Evolutionary conservation across 2,888 invertebrate genomes (phyloP).

Genomic region (Gortyna flavago): DNA sequence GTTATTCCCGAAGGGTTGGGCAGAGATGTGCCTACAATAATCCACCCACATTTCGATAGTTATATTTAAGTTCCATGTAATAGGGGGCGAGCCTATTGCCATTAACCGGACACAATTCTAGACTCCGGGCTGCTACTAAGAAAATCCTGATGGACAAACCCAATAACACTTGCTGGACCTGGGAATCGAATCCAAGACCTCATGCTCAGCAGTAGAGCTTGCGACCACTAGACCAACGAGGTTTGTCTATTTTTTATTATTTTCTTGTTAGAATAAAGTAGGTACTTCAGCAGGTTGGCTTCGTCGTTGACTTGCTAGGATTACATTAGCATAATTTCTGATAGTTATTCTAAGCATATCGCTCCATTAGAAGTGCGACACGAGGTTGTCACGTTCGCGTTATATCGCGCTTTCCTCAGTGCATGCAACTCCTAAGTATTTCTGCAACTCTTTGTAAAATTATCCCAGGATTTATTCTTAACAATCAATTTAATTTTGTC

Average conservation of each 20-base stretch:
- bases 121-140: neutral
- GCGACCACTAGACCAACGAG: neutral
- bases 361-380: neutral
- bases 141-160: neutral
- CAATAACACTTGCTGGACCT: too few relatives aligned
- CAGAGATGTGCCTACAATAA: neutral
- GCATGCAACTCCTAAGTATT: conserved; percentile 13
- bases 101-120: neutral
- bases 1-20: neutral
- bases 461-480: conserved; percentile 1
- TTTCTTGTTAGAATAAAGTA: neutral
- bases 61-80: neutral
- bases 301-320: neutral
- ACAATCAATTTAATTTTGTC: neutral
- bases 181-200: too few relatives aligned
- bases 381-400: neutral
- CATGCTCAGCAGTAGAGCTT: neutral
- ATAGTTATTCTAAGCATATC: neutral
- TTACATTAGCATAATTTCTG: neutral
- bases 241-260: neutral
- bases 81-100: neutral
- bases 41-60: neutral
- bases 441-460: conserved; percentile 11
- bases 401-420: neutral
- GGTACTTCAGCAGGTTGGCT: neutral